phyloP scores from a whole-genome alignment of 1,140 invertebrate genomes.

The Aphidius ervi region DNA sequence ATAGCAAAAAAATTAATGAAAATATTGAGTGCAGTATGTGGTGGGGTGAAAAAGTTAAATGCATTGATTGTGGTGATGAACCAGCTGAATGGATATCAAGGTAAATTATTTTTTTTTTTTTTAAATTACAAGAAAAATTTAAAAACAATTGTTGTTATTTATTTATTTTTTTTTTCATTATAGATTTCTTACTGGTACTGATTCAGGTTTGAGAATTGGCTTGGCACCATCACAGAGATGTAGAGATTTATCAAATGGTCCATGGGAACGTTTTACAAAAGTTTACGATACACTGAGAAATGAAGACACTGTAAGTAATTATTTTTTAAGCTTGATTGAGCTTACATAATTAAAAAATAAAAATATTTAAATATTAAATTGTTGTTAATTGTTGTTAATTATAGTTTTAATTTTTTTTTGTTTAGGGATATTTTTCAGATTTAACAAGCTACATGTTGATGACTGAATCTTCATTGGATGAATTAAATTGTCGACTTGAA shows the following conservation, averaged over 20 bases:
- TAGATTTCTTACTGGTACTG: conserved; percentile 38
- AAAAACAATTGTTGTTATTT: not conserved
- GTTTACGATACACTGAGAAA: conserved; percentile 34
- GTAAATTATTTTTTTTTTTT: conserved; percentile 24
- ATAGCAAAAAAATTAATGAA: conserved; percentile 24
- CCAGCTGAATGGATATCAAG: conserved; percentile 44
- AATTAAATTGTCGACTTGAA: conserved; percentile 44
- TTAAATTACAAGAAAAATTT: not conserved
- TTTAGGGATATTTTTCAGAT: conserved; percentile 49
- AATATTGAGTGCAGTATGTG: conserved; percentile 35
- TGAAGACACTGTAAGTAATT: conserved; percentile 34
- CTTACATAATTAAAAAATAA: too few relatives aligned
- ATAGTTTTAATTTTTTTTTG: conserved; percentile 8
- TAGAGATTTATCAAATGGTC: conserved; percentile 26
- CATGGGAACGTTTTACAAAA: conserved; percentile 33
- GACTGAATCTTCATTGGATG: conserved; percentile 42
- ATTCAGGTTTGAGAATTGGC: conserved; percentile 35
- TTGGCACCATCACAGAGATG: conserved; percentile 14
- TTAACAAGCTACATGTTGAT: conserved; percentile 50
- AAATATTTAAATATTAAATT: not conserved
- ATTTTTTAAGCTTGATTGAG: not conserved
- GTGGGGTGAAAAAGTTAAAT: conserved; percentile 37
- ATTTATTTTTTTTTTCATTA: conserved; percentile 1
- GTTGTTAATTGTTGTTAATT: too few relatives aligned
- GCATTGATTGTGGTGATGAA: conserved; percentile 46